Base-by-base conservation (phyloP, 2,888 invertebrate species). In the Nomada fucata region DNA sequence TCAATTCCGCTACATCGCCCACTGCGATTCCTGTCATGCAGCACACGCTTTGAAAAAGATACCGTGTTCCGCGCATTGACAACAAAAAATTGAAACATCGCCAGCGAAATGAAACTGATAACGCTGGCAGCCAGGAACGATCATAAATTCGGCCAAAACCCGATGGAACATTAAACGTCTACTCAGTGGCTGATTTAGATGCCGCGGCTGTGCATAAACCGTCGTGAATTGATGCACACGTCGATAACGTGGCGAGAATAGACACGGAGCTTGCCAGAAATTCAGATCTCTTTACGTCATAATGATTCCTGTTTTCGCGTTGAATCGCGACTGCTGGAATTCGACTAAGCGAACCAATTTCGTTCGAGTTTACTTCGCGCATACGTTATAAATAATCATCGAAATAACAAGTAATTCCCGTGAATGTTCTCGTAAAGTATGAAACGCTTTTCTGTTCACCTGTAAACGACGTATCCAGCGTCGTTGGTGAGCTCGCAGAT, bases 401-500 rank as follows among this genome's bases (percentile, higher is more conserved):
- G 7, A 36, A 36, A 7, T 36, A 36, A 36, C 7, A 36, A 36
- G 36, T 36, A 0, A 36, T 36, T 36, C 36, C 36, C 5, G 36
- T 36, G 36, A 1, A 5, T 57, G 20, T 57, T 57, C 9, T 2
- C 20, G 26, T 36, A 36, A 36, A 7, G 18, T 7, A 20, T 53
- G 53, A 9, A 5, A 53, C 4, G 20, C 10, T 5, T 44, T 5
- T 64, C n/a, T 7, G 77, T 87, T 88, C 86, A 90, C 93, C 93
- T 93, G 94, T 99, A 99, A 74, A 99, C 97, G 75, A 99, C 98
- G 95, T 99, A 99, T 72, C 98, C 98, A 64, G 97, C 97, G 93
- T 98, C 98, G 94, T 98, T 98, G 91, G 98, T 98, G 86, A 98
- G 95, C 94, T 98, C 98, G 92, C 98, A 98, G 87, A 97, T 97